A percentile compares a stretch with the other conserved stretches of the same genome.
These are phyloP conservation scores for Clavelina lepadiformis DNA, from an alignment of 23 tunicate genomes.

Conservation along the genomic window DNA sequence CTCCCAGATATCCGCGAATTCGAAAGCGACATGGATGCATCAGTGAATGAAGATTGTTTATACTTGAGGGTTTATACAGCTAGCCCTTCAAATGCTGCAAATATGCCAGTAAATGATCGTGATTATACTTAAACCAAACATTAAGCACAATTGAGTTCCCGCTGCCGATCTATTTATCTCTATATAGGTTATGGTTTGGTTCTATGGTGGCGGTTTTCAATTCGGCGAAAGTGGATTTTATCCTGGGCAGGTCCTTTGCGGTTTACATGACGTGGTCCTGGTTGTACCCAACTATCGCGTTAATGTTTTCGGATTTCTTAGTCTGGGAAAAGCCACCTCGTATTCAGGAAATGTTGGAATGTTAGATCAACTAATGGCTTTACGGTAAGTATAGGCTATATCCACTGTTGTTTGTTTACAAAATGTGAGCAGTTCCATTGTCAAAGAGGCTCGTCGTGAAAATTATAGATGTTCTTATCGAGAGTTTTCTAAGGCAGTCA, in stretches of 20 bases:
- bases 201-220: slow-evolving; percentile 71
- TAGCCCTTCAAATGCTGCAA: slow-evolving; percentile 5
- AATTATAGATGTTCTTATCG: too few species aligned
- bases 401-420: too few species aligned
- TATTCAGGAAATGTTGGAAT: slow-evolving; percentile 77
- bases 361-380: slow-evolving; percentile 53
- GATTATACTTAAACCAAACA: neutral
- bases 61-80: slow-evolving; percentile 43
- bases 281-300: slow-evolving; percentile 72
- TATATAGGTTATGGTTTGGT: slow-evolving; percentile 58
- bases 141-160: too few species aligned
- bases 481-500: too few species aligned
- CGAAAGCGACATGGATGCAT: neutral
- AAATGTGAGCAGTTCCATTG: too few species aligned
- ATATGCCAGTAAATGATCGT: slow-evolving; percentile 22
- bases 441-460: too few species aligned
- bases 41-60: slow-evolving; percentile 33
- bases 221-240: slow-evolving; percentile 23
- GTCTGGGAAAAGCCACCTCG: slow-evolving; percentile 29
- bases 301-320: slow-evolving; percentile 47
- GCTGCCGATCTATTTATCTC: too few species aligned
- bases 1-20: too few species aligned
- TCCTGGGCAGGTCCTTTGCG: slow-evolving; percentile 28
- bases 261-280: slow-evolving; percentile 59
- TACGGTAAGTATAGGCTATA: too few species aligned